phyloP scores from a whole-genome alignment of 2,113 vertebrate genomes.

The Okapia johnstoni region DNA sequence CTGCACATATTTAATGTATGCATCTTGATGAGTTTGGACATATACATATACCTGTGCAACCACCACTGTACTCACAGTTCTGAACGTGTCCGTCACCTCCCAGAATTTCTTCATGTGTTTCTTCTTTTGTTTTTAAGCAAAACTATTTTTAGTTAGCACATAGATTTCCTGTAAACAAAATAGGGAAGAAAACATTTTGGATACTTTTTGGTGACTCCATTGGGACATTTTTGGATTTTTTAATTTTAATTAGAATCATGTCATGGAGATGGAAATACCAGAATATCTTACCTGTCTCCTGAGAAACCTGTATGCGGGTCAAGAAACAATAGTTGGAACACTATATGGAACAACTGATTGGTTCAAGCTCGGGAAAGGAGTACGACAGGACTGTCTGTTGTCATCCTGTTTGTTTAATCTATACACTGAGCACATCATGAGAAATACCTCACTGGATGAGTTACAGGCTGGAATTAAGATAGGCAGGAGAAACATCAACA shows the following conservation, averaged over 20 bases:
- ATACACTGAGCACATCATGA: not conserved
- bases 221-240: not conserved
- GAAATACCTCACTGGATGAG: not conserved
- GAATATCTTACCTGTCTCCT: not conserved
- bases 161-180: not conserved
- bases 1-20: not conserved
- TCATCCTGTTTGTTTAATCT: not conserved
- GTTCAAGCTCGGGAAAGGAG: not conserved
- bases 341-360: not conserved
- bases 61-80: not conserved
- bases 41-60: not conserved
- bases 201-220: not conserved
- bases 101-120: not conserved
- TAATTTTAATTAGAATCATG: not conserved
- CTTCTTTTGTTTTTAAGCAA: not conserved
- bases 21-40: not conserved
- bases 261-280: not conserved
- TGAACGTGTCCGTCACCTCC: not conserved
- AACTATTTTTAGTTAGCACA: not conserved
- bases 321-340: not conserved
- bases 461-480: not conserved
- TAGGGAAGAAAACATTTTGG: not conserved
- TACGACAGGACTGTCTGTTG: not conserved
- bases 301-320: not conserved
- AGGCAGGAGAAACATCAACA: not conserved